These are phyloP conservation scores for Osmerus eperlanus DNA, from an alignment of 2,113 vertebrate species.

Conservation along the genomic window DNA sequence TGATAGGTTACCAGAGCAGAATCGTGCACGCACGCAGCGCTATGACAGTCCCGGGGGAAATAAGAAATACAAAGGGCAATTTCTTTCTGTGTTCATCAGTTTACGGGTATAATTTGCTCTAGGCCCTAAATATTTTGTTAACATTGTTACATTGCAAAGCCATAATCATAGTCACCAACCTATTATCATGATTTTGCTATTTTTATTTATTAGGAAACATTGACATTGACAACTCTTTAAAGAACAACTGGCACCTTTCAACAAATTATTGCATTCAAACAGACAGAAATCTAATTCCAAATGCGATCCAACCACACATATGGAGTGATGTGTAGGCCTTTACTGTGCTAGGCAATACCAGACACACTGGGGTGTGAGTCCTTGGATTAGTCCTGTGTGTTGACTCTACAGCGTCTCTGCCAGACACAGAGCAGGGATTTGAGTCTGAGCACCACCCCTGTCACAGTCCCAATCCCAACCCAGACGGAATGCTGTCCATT, in stretches of 20 bases:
- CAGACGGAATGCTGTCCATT: slow-evolving; percentile 34
- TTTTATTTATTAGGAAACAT: too few relatives aligned
- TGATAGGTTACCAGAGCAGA: slow-evolving; percentile 55
- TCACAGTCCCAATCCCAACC: slow-evolving; percentile 45
- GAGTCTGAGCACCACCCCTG: slow-evolving; percentile 47
- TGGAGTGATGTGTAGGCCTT: background rate
- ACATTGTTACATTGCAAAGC: too few relatives aligned
- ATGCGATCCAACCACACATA: too few relatives aligned
- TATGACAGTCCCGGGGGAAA: background rate
- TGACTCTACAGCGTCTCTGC: slow-evolving; percentile 24
- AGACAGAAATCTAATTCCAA: too few relatives aligned
- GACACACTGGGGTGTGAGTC: slow-evolving; percentile 18
- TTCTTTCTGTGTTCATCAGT: too few relatives aligned
- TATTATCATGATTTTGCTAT: too few relatives aligned
- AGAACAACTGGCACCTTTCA: too few relatives aligned
- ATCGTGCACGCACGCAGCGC: background rate
- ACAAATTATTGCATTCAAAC: background rate
- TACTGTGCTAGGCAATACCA: background rate
- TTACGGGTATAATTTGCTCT: too few relatives aligned
- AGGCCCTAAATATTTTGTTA: too few relatives aligned
- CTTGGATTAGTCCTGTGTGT: slow-evolving; percentile 31
- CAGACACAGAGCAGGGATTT: slow-evolving; percentile 68
- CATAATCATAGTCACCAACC: too few relatives aligned
- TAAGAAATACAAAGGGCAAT: too few relatives aligned
- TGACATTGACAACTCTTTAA: background rate